Percentiles rank a stretch among this genome's conserved stretches.
These are phyloP conservation scores for Falco peregrinus DNA, from an alignment of 2,797 vertebrate species.

Conservation along the genomic window DNA sequence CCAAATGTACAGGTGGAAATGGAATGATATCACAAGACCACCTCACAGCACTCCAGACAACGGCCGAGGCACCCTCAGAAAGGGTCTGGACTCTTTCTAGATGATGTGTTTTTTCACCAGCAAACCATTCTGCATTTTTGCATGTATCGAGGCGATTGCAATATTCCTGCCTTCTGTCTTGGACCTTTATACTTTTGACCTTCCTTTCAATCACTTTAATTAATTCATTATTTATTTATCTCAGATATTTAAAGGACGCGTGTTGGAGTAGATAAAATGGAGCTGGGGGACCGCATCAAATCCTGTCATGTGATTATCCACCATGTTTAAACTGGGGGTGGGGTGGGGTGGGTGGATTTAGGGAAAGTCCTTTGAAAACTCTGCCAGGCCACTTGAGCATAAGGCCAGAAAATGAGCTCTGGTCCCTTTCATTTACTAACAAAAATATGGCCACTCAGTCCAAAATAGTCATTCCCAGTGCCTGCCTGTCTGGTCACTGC, in stretches of 20 bases:
- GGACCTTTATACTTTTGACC: not conserved
- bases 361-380: not conserved
- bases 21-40: not conserved
- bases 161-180: not conserved
- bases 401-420: not conserved
- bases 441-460: not conserved
- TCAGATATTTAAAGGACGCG: not conserved
- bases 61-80: not conserved
- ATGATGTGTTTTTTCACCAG: not conserved
- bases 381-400: not conserved
- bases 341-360: not conserved
- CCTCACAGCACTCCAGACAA: not conserved
- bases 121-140: not conserved
- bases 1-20: not conserved
- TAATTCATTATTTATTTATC: not conserved
- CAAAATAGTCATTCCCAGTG: not conserved
- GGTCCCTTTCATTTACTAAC: not conserved
- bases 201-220: not conserved
- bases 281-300: not conserved
- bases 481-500: not conserved
- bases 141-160: not conserved
- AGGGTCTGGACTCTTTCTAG: not conserved
- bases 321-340: accelerated
- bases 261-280: not conserved
- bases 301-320: not conserved